Conservation (phyloP, 2,797 vertebrate genomes). For the Phataginus tricuspis region DNA sequence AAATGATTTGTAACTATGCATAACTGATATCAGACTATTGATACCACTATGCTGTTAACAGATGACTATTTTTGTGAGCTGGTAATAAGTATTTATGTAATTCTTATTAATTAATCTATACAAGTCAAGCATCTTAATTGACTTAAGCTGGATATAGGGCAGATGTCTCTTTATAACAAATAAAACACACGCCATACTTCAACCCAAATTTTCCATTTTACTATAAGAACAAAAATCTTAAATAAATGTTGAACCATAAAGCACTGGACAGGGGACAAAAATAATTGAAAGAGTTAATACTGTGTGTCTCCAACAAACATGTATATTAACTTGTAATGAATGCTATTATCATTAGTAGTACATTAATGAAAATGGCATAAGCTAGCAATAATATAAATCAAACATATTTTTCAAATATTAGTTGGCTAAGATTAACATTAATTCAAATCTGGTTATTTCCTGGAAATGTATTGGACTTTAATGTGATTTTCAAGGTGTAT, state of each 20-base stretch:
- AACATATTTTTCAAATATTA: neutral
- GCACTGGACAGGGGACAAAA: neutral
- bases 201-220: neutral
- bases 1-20: neutral
- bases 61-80: neutral
- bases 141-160: neutral
- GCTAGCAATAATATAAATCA: neutral
- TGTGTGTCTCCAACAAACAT: neutral
- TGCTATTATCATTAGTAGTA: neutral
- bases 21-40: neutral
- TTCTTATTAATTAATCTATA: conserved; percentile 8
- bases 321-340: neutral
- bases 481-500: neutral
- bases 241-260: neutral
- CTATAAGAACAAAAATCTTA: neutral
- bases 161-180: neutral
- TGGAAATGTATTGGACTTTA: neutral
- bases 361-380: neutral
- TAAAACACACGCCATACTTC: neutral
- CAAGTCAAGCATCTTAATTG: neutral
- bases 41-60: neutral
- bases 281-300: neutral
- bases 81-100: neutral
- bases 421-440: neutral
- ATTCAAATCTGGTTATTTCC: neutral